Evolutionary conservation across 2,797 vertebrate genomes (phyloP).

Genomic region (Lagocephalus sceleratus): DNA sequence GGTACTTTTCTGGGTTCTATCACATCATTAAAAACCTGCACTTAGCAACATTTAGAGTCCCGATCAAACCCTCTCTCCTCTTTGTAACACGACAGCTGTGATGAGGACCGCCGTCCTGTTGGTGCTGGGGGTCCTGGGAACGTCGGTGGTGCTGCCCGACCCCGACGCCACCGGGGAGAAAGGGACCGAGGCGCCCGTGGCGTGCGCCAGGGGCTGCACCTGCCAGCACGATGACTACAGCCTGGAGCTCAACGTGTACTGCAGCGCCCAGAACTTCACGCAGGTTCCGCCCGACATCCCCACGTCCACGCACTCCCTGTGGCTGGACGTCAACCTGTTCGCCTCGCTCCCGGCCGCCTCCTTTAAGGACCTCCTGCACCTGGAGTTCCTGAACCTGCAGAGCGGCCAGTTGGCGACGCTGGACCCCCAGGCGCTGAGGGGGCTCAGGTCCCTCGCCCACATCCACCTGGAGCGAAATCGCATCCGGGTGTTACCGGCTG

Average conservation of each 20-base stretch:
- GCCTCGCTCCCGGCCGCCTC: conserved; percentile 72
- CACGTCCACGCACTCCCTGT: conserved; percentile 76
- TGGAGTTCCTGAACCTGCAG: conserved; percentile 93
- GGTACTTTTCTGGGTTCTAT: conserved; percentile 47
- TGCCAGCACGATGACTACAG: conserved; percentile 85
- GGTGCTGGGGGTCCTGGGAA: conserved; percentile 68
- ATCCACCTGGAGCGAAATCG: conserved; percentile 89
- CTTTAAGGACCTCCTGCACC: conserved; percentile 81
- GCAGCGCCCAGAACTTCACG: conserved; percentile 85
- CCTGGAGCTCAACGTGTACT: conserved; percentile 88
- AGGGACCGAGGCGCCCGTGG: conserved; percentile 60
- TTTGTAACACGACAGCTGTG: conserved; percentile 54
- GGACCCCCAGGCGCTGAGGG: conserved; percentile 84
- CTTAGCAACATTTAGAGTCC: neutral
- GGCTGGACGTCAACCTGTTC: conserved; percentile 91
- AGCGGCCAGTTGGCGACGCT: conserved; percentile 79
- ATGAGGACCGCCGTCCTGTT: conserved; percentile 73
- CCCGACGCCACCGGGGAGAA: conserved; percentile 51
- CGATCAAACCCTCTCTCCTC: conserved; percentile 1
- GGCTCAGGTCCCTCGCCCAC: conserved; percentile 81
- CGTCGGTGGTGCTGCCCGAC: conserved; percentile 66
- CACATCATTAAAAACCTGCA: neutral
- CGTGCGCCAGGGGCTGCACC: conserved; percentile 82
- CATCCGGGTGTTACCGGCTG: conserved; percentile 75
- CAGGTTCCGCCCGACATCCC: conserved; percentile 79